Evolutionary conservation across 2,888 invertebrate genomes (phyloP), one percentile per base, ranked within the genome.

Genomic region (Eurytoma adleriae): DNA sequence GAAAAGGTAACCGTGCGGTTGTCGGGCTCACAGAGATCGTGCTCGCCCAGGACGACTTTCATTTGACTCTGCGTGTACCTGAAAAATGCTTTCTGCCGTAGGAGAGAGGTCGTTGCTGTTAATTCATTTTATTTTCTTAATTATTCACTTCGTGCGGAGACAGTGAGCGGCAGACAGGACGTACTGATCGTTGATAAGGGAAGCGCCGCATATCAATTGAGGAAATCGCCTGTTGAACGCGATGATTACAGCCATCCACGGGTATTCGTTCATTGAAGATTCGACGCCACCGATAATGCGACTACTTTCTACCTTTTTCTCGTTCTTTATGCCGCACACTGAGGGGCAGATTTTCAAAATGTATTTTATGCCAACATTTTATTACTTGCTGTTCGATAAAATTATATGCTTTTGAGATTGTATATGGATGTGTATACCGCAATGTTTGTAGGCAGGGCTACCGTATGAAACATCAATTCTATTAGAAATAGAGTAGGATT

Each of bases 111-210:
- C 54, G 4, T 54, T 4, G 54, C n/a, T 54, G 13, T 16, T n/a
- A n/a, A n/a, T n/a, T n/a, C n/a, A 16, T 2, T 54, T n/a, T 2
- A 54, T 1, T 54, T 54, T 54, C 3, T n/a, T 54, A 16, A n/a
- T n/a, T 20, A 12, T 24, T 54, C 88, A 93, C 93, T 92, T 92
- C 86, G 91, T 91, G 64, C 56, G 27, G 27, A 93, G 91, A 86
- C 93, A 93, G 86, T 93, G 93, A 14, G 92, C 93, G 40, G 93
- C 93, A 59, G 92, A 92, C 10, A 93, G 85, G 0, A 93, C 88
- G 83, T 93, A 93, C 59, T 87, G 90, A 75, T 91, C 90, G n/a
- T 92, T 93, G 78, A 93, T 91, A 27, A 93, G 84, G 0, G 93
- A 91, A 0, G 92, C 93, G 0, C 93, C 93, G 66, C 93, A 93